Percentiles rank a stretch among this genome's conserved stretches.
These are phyloP conservation scores for Yponomeuta evonymella DNA, from an alignment of 2,888 invertebrate genomes.

Conservation along the genomic window DNA sequence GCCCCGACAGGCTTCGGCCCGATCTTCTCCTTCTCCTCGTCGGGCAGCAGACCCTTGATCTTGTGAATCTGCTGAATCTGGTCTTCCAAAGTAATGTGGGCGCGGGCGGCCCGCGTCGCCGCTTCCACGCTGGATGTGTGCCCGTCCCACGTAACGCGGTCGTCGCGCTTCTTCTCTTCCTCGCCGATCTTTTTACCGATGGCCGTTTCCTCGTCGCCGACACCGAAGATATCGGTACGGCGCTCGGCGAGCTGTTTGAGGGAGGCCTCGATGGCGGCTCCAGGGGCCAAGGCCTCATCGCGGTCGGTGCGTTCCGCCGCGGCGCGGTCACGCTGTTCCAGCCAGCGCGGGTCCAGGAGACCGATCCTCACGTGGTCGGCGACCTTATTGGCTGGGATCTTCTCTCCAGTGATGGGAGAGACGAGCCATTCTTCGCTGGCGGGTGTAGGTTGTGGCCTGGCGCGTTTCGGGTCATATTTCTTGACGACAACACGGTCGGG, in stretches of 20 bases:
- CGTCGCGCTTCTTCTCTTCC: constrained; percentile 90
- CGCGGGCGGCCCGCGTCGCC: constrained; percentile 93
- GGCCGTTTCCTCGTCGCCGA: constrained; percentile 98
- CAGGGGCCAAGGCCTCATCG: constrained; percentile 70
- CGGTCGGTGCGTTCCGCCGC: constrained; percentile 95
- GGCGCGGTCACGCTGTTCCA: constrained; percentile 96
- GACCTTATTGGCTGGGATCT: constrained; percentile 97
- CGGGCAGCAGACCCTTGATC: constrained; percentile 91
- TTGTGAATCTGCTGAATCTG: constrained; percentile 98
- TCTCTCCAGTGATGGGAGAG: constrained; percentile 98
- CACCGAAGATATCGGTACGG: constrained; percentile 99
- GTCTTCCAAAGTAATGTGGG: constrained; percentile 96
- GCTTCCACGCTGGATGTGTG: constrained; percentile 98
- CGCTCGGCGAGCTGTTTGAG: constrained; percentile 97
- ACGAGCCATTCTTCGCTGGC: constrained; percentile 90
- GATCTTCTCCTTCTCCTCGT: constrained; percentile 97
- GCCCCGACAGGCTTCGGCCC: constrained; percentile 88
- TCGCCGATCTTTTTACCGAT: constrained; percentile 99
- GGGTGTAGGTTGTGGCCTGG: constrained; percentile 78
- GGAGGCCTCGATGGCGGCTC: constrained; percentile 96
- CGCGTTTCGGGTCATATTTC: constrained; percentile 94
- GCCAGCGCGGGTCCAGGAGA: constrained; percentile 96
- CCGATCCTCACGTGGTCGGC: constrained; percentile 99
- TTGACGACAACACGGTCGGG: constrained; percentile 96
- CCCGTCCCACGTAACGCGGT: constrained; percentile 98